Percentiles rank a stretch among this genome's conserved stretches.
These are phyloP conservation scores for Ceratothoa steindachneri DNA, from an alignment of 2,888 invertebrate species.

Conservation along the genomic window DNA sequence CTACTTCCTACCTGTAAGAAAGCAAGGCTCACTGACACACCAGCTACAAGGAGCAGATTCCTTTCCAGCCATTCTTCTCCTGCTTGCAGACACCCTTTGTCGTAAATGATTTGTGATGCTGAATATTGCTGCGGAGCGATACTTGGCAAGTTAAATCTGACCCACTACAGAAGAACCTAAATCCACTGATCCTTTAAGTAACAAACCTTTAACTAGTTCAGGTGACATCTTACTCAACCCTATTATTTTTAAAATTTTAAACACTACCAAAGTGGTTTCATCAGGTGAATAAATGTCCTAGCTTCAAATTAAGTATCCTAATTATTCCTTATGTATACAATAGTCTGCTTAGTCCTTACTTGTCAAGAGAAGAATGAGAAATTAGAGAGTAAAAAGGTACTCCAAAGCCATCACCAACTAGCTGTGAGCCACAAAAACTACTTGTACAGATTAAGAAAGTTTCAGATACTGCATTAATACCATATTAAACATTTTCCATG, in stretches of 20 bases:
- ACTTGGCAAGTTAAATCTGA: no score
- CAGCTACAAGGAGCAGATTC: conserved; percentile 88
- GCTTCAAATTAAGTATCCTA: no score
- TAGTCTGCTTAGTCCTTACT: neutral
- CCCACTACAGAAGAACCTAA: no score
- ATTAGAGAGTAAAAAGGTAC: neutral
- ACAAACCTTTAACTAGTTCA: no score
- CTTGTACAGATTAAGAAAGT: neutral
- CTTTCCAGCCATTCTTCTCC: conserved; percentile 92
- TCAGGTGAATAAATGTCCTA: no score
- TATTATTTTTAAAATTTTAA: no score
- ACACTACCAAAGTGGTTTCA: no score
- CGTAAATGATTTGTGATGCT: conserved; percentile 72
- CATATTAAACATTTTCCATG: no score
- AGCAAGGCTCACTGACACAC: conserved; percentile 79
- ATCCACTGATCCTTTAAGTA: no score
- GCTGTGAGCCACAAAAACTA: conserved; percentile 2
- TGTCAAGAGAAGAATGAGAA: neutral
- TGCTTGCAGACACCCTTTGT: conserved; percentile 88
- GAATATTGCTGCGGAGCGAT: conserved; percentile 64
- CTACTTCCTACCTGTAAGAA: conserved; percentile 85
- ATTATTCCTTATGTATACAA: no score
- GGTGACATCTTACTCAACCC: no score
- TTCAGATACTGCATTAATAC: no score
- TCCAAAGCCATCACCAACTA: neutral